Evolutionary conservation across 2,113 vertebrate species (phyloP), one percentile per base, ranked within the genome.

Genomic region (Lasiurus cinereus): DNA sequence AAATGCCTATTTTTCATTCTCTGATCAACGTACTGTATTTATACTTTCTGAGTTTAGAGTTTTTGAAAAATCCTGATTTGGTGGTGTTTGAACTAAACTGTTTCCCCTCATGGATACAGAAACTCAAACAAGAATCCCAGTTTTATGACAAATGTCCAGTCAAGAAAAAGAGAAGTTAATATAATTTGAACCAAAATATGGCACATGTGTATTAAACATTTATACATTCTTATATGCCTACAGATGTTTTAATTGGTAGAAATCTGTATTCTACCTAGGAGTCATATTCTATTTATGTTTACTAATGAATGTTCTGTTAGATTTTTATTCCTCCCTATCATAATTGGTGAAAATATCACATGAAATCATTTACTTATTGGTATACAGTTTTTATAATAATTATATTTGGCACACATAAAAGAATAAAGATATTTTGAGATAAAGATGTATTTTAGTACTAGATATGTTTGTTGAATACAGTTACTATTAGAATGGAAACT

Each of bases 1-100:
- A 94, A 87, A 62, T 72, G 52, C n/a, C 80, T 90, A 19, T 24
- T 64, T 86, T 73, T 80, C 22, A 64, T 83, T 88, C n/a, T 64
- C 36, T 76, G 56, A 67, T 88, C 50, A 77, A 4, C 4, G 3
- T 31, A 67, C 48, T 2, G 2, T 70, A 48, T 78, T 94, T 64
- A 64, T 48, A 19, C 0, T 50, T 95, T 88, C 29, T 43, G 31
- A 92, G 48, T 62, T 87, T 70, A 72, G 0, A 31, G 50, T 12
- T 82, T 93, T 90, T 54, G 33, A 77, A 90, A 73, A 73, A 43
- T 77, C 5, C n/a, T 7, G 2, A 90, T 73, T 96, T 62, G 52
- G 24, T 84, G 62, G 1, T 54, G 29, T 90, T 90, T 39, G 67
- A 56, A 77, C 82, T 33, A 78, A 90, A 72, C 16, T 3, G 0